These are phyloP conservation scores for Leptestheria dahalacensis DNA, from an alignment of 1,140 invertebrate species.

Conservation along the genomic window DNA sequence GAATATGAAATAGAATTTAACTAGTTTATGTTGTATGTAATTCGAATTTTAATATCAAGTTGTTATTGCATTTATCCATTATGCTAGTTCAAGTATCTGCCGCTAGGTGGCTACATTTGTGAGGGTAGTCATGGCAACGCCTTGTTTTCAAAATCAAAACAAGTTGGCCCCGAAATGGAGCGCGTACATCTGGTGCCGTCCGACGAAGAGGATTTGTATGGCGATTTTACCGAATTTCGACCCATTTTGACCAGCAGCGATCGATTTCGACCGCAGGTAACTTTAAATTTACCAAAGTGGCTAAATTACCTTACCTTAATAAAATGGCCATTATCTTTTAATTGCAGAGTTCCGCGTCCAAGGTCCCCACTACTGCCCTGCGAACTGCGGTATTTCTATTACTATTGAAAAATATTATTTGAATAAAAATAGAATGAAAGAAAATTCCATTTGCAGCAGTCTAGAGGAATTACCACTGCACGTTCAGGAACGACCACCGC, in stretches of 20 bases:
- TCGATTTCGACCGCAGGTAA: not conserved
- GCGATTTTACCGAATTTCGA: constrained; percentile 50
- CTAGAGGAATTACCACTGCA: constrained; percentile 19
- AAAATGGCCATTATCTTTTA: too few relatives aligned
- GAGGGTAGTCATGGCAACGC: not conserved
- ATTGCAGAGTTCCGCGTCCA: not conserved
- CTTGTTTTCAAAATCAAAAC: not conserved
- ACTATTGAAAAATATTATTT: constrained; percentile 23
- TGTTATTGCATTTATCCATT: too few relatives aligned
- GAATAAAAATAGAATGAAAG: too few relatives aligned
- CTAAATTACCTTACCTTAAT: too few relatives aligned
- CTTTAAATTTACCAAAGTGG: not conserved
- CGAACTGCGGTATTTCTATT: not conserved
- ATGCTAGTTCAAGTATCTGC: too few relatives aligned
- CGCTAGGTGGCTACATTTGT: too few relatives aligned
- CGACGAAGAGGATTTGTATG: constrained; percentile 43
- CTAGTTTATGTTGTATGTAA: too few relatives aligned
- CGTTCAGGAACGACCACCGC: constrained; percentile 25
- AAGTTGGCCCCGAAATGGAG: not conserved
- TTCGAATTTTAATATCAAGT: too few relatives aligned
- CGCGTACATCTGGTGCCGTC: constrained; percentile 2
- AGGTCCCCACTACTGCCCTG: constrained; percentile 1
- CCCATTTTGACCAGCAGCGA: constrained; percentile 29
- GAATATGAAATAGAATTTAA: too few relatives aligned
- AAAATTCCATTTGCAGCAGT: constrained; percentile 23